These are phyloP conservation scores for Epinotia ramella DNA, from an alignment of 2,888 invertebrate genomes.

Conservation along the genomic window DNA sequence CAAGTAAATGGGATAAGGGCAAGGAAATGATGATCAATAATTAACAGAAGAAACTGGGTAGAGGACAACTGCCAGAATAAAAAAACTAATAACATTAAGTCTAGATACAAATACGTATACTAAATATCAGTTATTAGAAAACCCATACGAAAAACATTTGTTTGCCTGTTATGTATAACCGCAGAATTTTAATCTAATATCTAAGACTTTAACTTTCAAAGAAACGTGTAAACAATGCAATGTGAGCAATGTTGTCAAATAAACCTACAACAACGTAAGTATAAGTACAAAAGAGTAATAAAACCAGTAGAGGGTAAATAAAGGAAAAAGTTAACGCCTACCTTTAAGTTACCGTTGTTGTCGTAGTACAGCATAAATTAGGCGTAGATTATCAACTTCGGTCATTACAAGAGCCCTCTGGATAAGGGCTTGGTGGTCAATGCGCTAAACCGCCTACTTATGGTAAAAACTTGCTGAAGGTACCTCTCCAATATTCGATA, in stretches of 20 bases:
- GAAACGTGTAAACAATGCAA: too few relatives aligned
- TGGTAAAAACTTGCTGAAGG: conserved; percentile 12
- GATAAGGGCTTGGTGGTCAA: conserved; percentile 36
- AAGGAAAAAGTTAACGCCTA: conserved; percentile 25
- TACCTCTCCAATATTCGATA: conserved; percentile 15
- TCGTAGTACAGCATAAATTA: conserved; percentile 46
- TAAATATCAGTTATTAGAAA: too few relatives aligned
- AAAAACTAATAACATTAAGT: too few relatives aligned
- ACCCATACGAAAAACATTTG: too few relatives aligned
- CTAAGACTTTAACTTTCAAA: too few relatives aligned
- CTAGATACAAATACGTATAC: too few relatives aligned
- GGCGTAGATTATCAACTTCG: conserved; percentile 50
- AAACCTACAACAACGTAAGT: too few relatives aligned
- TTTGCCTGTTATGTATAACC: too few relatives aligned
- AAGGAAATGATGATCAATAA: not conserved
- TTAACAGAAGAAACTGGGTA: not conserved
- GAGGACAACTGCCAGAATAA: too few relatives aligned
- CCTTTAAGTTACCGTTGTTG: conserved; percentile 26
- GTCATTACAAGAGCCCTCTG: conserved; percentile 48
- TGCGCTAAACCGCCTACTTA: conserved; percentile 32
- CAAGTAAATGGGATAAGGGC: too few relatives aligned
- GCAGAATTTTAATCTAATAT: too few relatives aligned
- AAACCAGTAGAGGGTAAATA: not conserved
- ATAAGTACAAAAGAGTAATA: not conserved
- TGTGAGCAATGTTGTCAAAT: too few relatives aligned